Conservation (phyloP, 2,113 vertebrate genomes). For the Gallinago paraguaiae region DNA sequence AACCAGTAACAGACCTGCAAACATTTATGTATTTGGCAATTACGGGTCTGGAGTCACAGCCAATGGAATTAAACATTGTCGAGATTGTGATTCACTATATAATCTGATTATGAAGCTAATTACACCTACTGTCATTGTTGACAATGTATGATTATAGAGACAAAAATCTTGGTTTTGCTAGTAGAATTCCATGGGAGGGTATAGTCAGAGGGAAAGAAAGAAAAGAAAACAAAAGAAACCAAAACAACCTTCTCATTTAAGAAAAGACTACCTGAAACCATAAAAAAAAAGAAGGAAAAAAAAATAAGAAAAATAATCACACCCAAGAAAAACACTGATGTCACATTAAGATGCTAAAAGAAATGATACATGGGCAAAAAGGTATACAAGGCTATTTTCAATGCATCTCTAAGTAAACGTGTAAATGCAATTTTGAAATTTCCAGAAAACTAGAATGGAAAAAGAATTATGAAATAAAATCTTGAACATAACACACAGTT, state of each 20-base stretch:
- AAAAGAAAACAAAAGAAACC: not conserved
- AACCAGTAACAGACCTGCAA: slow-evolving; percentile 11
- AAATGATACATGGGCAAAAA: not conserved
- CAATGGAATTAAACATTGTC: slow-evolving; percentile 7
- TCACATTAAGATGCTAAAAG: not conserved
- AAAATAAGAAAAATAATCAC: not conserved
- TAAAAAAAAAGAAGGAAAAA: not conserved
- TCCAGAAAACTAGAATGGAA: not conserved
- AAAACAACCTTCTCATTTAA: not conserved
- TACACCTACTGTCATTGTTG: slow-evolving; percentile 25
- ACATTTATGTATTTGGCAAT: not conserved
- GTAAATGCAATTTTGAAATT: not conserved
- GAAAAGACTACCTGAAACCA: not conserved
- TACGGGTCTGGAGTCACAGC: not conserved
- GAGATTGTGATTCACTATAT: not conserved
- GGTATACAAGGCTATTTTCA: not conserved
- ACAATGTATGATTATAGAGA: slow-evolving; percentile 14
- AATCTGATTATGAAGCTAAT: slow-evolving; percentile 50
- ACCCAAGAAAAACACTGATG: not conserved
- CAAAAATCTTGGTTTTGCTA: slow-evolving; percentile 44
- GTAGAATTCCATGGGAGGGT: not conserved
- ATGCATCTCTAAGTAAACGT: not conserved
- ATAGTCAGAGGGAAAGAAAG: not conserved
- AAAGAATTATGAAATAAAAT: not conserved
- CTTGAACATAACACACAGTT: not conserved